Conservation (phyloP, 2,113 vertebrate species). For the Pelmatolapia mariae region DNA sequence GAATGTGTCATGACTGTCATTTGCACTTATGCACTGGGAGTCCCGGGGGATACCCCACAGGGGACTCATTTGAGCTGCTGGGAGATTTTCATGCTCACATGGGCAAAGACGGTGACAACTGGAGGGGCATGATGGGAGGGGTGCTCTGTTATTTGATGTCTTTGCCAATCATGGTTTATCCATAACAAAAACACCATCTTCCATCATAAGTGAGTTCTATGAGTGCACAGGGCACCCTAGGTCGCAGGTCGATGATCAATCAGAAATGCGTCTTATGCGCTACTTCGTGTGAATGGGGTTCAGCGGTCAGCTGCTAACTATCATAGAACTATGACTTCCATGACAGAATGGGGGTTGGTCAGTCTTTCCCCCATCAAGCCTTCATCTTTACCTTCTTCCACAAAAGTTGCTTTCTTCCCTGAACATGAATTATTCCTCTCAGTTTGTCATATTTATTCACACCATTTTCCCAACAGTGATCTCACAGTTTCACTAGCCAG, state of each 20-base stretch:
- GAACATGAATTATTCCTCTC: background rate
- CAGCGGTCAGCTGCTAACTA: slow-evolving; percentile 27
- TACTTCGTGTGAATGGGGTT: background rate
- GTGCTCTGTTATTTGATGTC: background rate
- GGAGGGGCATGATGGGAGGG: too few relatives aligned
- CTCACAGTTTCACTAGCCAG: background rate
- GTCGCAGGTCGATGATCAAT: background rate
- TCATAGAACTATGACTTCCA: slow-evolving; percentile 18
- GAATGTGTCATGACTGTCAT: background rate
- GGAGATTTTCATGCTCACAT: background rate
- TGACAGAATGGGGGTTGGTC: background rate
- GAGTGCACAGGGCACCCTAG: background rate
- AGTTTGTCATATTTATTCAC: background rate
- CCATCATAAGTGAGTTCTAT: background rate
- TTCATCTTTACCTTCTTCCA: background rate
- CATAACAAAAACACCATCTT: background rate
- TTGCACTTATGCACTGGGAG: background rate
- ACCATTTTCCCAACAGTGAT: slow-evolving; percentile 6
- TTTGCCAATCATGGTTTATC: background rate
- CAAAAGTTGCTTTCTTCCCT: background rate
- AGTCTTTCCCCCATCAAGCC: background rate
- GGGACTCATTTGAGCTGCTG: background rate
- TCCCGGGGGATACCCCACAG: background rate
- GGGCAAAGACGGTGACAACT: too few relatives aligned
- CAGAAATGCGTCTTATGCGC: background rate